phyloP scores from a whole-genome alignment of 2,888 invertebrate species.

The Lasiommata megera region DNA sequence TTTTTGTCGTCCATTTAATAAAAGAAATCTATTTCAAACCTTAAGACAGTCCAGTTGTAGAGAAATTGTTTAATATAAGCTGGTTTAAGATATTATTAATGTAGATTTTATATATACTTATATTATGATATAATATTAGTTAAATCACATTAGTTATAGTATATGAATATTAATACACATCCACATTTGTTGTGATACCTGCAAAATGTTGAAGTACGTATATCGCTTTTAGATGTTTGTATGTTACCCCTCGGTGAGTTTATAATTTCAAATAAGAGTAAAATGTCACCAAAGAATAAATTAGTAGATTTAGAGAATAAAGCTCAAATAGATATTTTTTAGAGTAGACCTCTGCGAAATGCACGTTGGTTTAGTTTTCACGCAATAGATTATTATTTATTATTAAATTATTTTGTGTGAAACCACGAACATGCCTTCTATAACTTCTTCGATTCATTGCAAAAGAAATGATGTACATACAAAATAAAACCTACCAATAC shows the following conservation, averaged over 20 bases:
- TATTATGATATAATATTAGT: slow-evolving; percentile 44
- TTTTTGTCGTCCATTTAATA: slow-evolving; percentile 32
- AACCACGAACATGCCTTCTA: slow-evolving; percentile 75
- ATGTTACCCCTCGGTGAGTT: slow-evolving; percentile 23
- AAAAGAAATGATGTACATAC: slow-evolving; percentile 36
- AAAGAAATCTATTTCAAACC: slow-evolving; percentile 74
- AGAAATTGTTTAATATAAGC: slow-evolving; percentile 48
- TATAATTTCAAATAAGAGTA: slow-evolving; percentile 13
- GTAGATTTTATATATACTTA: slow-evolving; percentile 58
- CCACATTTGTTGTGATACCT: slow-evolving; percentile 59
- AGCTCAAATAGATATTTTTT: slow-evolving; percentile 63
- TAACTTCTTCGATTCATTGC: slow-evolving; percentile 39
- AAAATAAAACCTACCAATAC: slow-evolving; percentile 49
- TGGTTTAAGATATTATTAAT: slow-evolving; percentile 42
- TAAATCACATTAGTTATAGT: slow-evolving; percentile 54
- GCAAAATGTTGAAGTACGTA: slow-evolving; percentile 34
- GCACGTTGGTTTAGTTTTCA: slow-evolving; percentile 12
- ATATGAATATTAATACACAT: slow-evolving; percentile 49
- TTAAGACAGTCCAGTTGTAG: slow-evolving; percentile 62
- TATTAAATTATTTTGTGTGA: slow-evolving; percentile 19
- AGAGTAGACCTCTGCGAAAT: slow-evolving; percentile 22
- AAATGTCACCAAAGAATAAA: slow-evolving; percentile 34
- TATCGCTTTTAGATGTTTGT: slow-evolving; percentile 36
- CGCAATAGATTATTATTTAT: slow-evolving; percentile 10
- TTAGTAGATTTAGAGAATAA: slow-evolving; percentile 44